Percentiles rank a stretch among this genome's conserved stretches.
phyloP scores from a whole-genome alignment of 2,888 invertebrate genomes.

The Ferrisia virgata region DNA sequence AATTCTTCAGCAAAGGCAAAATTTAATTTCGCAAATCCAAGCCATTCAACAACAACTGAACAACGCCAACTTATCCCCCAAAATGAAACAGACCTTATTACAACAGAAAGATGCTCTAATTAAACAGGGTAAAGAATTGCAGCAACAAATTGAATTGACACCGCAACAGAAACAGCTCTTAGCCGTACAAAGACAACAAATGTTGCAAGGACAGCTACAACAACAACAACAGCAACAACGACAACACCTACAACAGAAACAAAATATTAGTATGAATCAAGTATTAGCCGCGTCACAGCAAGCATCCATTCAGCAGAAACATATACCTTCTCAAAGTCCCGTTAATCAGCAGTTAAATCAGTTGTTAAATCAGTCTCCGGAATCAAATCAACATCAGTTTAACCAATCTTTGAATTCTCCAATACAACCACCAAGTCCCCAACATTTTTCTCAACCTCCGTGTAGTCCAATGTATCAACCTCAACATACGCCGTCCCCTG shows the following conservation, averaged over 20 bases:
- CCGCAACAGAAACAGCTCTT: not conserved
- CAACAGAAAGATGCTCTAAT: not conserved
- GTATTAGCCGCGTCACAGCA: not conserved
- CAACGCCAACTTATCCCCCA: not conserved
- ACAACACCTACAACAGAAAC: not conserved
- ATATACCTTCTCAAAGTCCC: not conserved
- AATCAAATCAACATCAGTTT: not conserved
- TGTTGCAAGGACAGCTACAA: not conserved
- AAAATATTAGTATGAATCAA: not conserved
- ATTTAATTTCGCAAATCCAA: constrained; percentile 47
- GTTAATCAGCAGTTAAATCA: not conserved
- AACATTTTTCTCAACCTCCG: constrained; percentile 12
- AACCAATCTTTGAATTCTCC: constrained; percentile 3
- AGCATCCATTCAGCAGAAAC: not conserved
- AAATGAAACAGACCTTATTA: not conserved
- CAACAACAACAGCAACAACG: not conserved
- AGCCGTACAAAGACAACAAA: not conserved
- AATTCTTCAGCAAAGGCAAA: constrained; percentile 47
- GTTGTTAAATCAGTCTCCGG: not conserved
- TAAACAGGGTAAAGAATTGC: not conserved
- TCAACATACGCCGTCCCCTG: not conserved
- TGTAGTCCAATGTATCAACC: not conserved
- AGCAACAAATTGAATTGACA: not conserved
- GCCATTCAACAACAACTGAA: not conserved
- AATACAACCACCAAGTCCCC: constrained; percentile 35